Percentiles rank a stretch among this genome's conserved stretches.
Evolutionary conservation across 1,140 invertebrate species (phyloP).

Genomic region (Pseudoatta argentina): DNA sequence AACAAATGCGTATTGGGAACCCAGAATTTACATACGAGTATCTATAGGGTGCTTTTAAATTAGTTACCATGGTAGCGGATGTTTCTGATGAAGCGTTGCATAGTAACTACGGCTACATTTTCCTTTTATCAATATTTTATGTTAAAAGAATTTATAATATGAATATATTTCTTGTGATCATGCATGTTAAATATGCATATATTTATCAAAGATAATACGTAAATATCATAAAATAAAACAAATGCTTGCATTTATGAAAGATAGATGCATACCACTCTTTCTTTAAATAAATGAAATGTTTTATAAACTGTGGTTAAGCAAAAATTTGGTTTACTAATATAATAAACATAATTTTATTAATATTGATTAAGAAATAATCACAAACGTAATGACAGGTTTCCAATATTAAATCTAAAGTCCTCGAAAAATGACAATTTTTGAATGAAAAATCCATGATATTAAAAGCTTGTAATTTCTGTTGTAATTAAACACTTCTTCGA

Average conservation of each 20-base stretch:
- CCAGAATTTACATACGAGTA: constrained; percentile 46
- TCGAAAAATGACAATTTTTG: neutral
- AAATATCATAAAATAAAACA: constrained; percentile 29
- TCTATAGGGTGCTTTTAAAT: constrained; percentile 35
- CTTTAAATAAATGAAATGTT: neutral
- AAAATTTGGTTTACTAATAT: neutral
- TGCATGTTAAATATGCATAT: neutral
- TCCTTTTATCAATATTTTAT: constrained; percentile 27
- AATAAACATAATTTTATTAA: constrained; percentile 17
- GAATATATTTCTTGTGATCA: neutral
- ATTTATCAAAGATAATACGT: too few relatives aligned
- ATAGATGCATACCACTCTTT: neutral
- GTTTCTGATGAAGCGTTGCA: constrained; percentile 2
- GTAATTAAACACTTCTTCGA: neutral
- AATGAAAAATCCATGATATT: too few relatives aligned
- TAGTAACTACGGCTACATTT: neutral
- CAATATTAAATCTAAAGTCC: neutral
- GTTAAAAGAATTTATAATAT: neutral
- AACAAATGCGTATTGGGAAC: constrained; percentile 61
- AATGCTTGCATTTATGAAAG: neutral
- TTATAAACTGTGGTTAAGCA: neutral
- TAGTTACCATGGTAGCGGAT: constrained; percentile 6
- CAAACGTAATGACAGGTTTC: neutral
- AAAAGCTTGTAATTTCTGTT: neutral
- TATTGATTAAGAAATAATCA: neutral